Percentiles rank a stretch among this genome's conserved stretches.
phyloP scores from a whole-genome alignment of 2,888 invertebrate species.

The Temnothorax rugatulus region DNA sequence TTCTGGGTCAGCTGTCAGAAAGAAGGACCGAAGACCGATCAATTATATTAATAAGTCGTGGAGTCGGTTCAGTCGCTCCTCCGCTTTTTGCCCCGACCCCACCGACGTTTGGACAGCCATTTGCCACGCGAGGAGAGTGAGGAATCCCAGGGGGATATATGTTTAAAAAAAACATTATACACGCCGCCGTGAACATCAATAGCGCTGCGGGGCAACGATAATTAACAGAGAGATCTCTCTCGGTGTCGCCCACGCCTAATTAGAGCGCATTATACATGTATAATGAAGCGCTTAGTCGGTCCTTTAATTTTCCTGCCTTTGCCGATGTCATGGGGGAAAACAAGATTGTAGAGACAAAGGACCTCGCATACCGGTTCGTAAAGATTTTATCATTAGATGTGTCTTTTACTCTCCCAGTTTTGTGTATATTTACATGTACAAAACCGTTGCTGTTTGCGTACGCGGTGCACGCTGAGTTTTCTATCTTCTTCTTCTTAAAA shows the following conservation, averaged over 20 bases:
- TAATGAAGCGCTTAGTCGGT: slow-evolving; percentile 65
- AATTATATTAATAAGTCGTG: slow-evolving; percentile 74
- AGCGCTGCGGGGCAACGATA: slow-evolving; percentile 60
- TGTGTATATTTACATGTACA: background rate
- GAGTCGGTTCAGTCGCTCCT: slow-evolving; percentile 47
- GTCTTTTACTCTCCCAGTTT: slow-evolving; percentile 11
- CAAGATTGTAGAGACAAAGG: slow-evolving; percentile 47
- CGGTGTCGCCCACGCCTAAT: slow-evolving; percentile 74
- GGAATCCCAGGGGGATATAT: slow-evolving; percentile 55
- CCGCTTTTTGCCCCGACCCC: slow-evolving; percentile 19
- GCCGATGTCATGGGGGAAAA: slow-evolving; percentile 18
- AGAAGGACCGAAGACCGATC: slow-evolving; percentile 72
- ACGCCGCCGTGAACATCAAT: slow-evolving; percentile 60
- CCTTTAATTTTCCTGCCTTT: slow-evolving; percentile 37
- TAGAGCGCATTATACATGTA: slow-evolving; percentile 69
- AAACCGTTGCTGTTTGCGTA: background rate
- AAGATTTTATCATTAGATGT: slow-evolving; percentile 46
- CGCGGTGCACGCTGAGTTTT: slow-evolving; percentile 11
- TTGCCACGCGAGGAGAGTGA: slow-evolving; percentile 59
- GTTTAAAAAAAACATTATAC: slow-evolving; percentile 56
- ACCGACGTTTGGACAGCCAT: slow-evolving; percentile 54
- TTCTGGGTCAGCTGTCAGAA: slow-evolving; percentile 77
- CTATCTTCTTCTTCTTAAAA: background rate
- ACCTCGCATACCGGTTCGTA: slow-evolving; percentile 6
- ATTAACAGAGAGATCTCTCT: slow-evolving; percentile 67